Base-by-base conservation (phyloP, 2,113 vertebrate species). In the Ochotona curzoniae region DNA sequence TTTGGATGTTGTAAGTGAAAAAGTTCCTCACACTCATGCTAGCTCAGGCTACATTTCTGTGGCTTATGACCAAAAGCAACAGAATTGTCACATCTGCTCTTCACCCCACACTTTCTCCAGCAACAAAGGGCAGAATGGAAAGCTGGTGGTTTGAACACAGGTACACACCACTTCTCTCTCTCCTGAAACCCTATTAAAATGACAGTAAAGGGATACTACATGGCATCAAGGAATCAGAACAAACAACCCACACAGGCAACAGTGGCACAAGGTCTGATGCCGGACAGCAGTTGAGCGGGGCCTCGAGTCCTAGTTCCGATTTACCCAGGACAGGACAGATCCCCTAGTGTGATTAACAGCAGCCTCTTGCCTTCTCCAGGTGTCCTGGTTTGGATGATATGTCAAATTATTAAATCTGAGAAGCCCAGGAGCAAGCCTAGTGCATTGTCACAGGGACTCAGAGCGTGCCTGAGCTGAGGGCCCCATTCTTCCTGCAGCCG, bases 361-460 rank as follows among this genome's bases (percentile, higher is more conserved):
- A 63, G 71, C 32, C 35, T 70, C 12, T 61, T 87, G 90, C n/a
- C 47, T 20, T 47, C n/a, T 81, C 32, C 51, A 57, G 18, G 54
- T 83, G 35, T 92, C 35, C 76, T 64, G 17, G 38, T 81, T 57
- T 90, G 13, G 35, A 38, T 69, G 30, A 47, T 44, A 78, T 71
- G 66, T 44, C 83, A 79, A 83, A 67, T 94, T 23, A 66, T 83
- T 93, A 90, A 70, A n/a, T 21, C 64, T 49, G 67, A 91, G 60
- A 93, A 74, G 26, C 21, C 23, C 51, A 82, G 61, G 86, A 90
- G 38, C n/a, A 93, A 93, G 75, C 82, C 17, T 63, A 69, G 83
- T 14, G 13, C 4, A 83, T 44, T 44, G 38, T 25, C 25, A 93
- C 2, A 75, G 26, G 85, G 81, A 60, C 1, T 35, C 73, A 60